Evolutionary conservation across 2,797 vertebrate species (phyloP).

Genomic region (Adrianichthys oophorus): DNA sequence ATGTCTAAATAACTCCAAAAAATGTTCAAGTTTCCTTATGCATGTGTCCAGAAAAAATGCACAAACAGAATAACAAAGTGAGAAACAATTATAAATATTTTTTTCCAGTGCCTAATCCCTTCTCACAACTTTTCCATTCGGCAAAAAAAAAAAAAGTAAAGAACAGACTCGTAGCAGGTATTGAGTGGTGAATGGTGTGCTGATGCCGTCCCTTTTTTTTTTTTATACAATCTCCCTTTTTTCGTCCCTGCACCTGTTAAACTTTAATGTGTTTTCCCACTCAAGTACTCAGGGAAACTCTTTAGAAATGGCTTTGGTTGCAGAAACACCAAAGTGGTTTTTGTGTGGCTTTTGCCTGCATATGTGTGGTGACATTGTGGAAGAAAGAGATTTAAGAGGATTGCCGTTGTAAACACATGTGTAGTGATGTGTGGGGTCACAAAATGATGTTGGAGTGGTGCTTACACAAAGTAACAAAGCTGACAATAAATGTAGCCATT

Average conservation of each 20-base stretch:
- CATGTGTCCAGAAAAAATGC: conserved; percentile 8
- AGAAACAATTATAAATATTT: conserved; percentile 46
- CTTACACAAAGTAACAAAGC: conserved; percentile 66
- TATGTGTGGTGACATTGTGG: conserved; percentile 43
- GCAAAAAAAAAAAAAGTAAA: conserved; percentile 9
- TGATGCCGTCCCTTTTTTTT: conserved; percentile 54
- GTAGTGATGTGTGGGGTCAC: conserved; percentile 32
- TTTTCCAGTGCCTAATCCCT: conserved; percentile 21
- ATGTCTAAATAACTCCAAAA: no score
- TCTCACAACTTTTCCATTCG: conserved; percentile 20
- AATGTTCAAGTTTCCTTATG: background rate
- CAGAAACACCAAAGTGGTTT: conserved; percentile 70
- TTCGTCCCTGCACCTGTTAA: conserved; percentile 62
- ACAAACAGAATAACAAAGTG: conserved; percentile 20
- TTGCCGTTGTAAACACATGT: conserved; percentile 32
- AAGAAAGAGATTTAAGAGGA: conserved; percentile 69
- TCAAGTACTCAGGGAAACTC: conserved; percentile 73
- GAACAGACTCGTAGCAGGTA: conserved; percentile 14
- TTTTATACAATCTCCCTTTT: conserved; percentile 34
- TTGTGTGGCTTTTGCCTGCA: conserved; percentile 53
- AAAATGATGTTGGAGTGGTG: conserved; percentile 63
- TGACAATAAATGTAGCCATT: conserved; percentile 74
- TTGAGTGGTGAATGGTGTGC: conserved; percentile 22
- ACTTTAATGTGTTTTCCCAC: conserved; percentile 77
- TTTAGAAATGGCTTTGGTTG: conserved; percentile 78